Evolutionary conservation across 2,797 vertebrate genomes (phyloP), one percentile per base, ranked within the genome.

Genomic region (Chaetodon trifasciatus): DNA sequence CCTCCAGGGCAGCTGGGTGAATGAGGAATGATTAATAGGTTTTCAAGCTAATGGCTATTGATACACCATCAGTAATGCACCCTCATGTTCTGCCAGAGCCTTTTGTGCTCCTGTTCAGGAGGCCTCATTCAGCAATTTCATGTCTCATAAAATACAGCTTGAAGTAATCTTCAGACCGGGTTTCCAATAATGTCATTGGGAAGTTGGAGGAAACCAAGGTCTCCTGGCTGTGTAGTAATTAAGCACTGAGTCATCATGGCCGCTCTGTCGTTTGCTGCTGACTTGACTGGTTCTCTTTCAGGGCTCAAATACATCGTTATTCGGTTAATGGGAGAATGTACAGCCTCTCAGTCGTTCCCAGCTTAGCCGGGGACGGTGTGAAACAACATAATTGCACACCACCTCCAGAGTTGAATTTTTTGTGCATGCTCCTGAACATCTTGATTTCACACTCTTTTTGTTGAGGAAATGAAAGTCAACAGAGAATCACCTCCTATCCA

Each of bases 21-120:
- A 90, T 91, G 81, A 88, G 84, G 87, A 93, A 89, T 93, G 92
- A 94, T 94, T 89, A 94, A 94, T 89, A 86, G 89, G 87, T 88
- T 82, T 88, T 65, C 64, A 70, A 65, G 84, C 89, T 90, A 93
- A 93, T 83, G 89, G 39, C 21, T 89, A 86, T 86, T 89, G 91
- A 94, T 89, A 91, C 86, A 62, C 74, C 86, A 86, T 89, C 87
- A 86, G 86, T 88, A 84, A 89, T 82, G 84, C 72, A 56, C 61
- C 82, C 91, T 84, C 40, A 49, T 74, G 79, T 42, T 84, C 61
- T 61, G 56, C 74, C 71, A 79, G 75, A 67, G 63, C 39, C 57
- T 84, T 90, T 91, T 83, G 88, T 90, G 86, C 56, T 75, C 64
- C 47, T 44, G 63, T 71, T 78, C 73, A 62, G 39, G 63, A 86